Conservation (phyloP, 2,888 invertebrate species). For the Lissonota sp. region DNA sequence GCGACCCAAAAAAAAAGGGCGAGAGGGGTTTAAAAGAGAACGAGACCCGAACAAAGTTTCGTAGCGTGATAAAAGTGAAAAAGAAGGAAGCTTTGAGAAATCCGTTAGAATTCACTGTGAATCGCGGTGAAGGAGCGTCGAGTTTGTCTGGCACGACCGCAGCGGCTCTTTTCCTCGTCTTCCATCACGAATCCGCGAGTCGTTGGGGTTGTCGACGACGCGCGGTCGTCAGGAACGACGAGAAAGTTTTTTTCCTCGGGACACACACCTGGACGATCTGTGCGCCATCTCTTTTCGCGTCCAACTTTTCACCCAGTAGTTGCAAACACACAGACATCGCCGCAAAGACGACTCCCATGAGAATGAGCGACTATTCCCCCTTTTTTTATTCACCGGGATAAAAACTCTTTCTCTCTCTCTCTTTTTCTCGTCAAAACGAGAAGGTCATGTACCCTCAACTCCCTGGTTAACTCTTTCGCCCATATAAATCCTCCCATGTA, state of each 20-base stretch:
- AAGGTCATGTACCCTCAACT: conserved; percentile 36
- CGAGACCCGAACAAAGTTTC: conserved; percentile 25
- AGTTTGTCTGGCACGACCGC: conserved; percentile 46
- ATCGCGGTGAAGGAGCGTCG: conserved; percentile 22
- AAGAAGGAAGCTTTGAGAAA: conserved; percentile 12
- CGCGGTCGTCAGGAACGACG: conserved; percentile 44
- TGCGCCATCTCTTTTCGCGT: conserved; percentile 26
- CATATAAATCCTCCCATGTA: background rate
- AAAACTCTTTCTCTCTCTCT: background rate
- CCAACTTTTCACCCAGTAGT: conserved; percentile 2
- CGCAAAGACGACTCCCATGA: conserved; percentile 5
- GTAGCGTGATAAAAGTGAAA: conserved; percentile 22
- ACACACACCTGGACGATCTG: conserved; percentile 45
- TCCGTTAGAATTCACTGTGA: conserved; percentile 45
- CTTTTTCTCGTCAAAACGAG: conserved; percentile 50
- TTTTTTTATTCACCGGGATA: conserved; percentile 29
- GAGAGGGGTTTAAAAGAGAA: background rate
- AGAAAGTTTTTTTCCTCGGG: conserved; percentile 51
- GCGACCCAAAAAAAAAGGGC: background rate
- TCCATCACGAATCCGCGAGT: conserved; percentile 24
- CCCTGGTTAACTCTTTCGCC: conserved; percentile 35
- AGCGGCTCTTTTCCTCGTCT: conserved; percentile 32
- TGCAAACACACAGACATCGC: conserved; percentile 2
- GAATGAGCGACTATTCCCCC: background rate
- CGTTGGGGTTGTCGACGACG: conserved; percentile 29